Evolutionary conservation across 2,113 vertebrate genomes (phyloP).

Genomic region (Labeo rohita): DNA sequence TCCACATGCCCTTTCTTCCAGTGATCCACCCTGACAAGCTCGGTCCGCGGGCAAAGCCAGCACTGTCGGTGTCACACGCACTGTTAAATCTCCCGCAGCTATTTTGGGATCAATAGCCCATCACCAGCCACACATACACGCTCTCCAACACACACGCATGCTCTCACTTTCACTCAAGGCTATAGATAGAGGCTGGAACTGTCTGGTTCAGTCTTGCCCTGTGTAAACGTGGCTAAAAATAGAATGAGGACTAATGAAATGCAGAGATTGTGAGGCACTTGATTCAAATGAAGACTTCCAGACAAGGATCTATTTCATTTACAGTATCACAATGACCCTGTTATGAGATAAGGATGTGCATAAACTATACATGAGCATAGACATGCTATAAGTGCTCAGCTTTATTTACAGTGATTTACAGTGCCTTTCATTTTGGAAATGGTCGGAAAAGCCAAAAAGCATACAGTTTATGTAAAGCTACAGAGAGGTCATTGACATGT

Average conservation of each 20-base stretch:
- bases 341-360: slow-evolving; percentile 27
- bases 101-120: slow-evolving; percentile 55
- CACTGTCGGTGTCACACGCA: slow-evolving; percentile 38
- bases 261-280: slow-evolving; percentile 55
- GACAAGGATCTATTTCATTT: slow-evolving; percentile 45
- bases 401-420: slow-evolving; percentile 3
- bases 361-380: slow-evolving; percentile 12
- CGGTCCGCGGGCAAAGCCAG: slow-evolving; percentile 34
- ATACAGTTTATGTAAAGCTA: not conserved
- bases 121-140: slow-evolving; percentile 18
- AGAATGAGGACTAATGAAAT: slow-evolving; percentile 57
- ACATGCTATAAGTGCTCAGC: not conserved
- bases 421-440: not conserved
- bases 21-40: slow-evolving; percentile 29
- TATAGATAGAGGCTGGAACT: slow-evolving; percentile 56
- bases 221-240: slow-evolving; percentile 60
- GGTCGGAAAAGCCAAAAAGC: not conserved
- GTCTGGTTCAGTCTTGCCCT: slow-evolving; percentile 52
- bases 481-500: not conserved
- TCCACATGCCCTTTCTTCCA: slow-evolving; percentile 21
- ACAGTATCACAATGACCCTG: slow-evolving; percentile 40
- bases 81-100: slow-evolving; percentile 44
- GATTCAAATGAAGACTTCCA: slow-evolving; percentile 54
- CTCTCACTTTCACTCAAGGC: slow-evolving; percentile 44
- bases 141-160: slow-evolving; percentile 26